Percentiles rank a stretch among this genome's conserved stretches.
Conservation (phyloP, 2,797 vertebrate species). For the Lophotriccus pileatus region DNA sequence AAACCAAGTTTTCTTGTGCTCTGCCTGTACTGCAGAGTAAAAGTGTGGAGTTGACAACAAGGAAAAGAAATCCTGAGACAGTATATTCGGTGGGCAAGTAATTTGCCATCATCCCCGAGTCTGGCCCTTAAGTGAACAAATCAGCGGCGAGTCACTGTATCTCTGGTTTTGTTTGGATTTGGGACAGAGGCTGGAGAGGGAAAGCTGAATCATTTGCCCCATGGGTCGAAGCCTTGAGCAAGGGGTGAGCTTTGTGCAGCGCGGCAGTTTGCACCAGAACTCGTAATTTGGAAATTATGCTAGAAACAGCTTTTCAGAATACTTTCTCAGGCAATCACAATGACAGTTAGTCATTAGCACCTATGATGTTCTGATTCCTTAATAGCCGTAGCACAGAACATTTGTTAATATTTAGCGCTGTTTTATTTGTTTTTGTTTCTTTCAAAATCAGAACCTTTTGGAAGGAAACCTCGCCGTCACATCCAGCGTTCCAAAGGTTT, state of each 20-base stretch:
- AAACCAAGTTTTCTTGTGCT: constrained; percentile 6
- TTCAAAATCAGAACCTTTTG: constrained; percentile 4
- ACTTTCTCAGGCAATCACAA: background rate
- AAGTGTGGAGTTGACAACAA: constrained; percentile 25
- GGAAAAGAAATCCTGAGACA: background rate
- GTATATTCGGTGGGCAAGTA: background rate
- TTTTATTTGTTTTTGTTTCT: background rate
- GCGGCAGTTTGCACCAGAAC: background rate
- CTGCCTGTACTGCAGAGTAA: background rate
- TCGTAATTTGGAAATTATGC: background rate
- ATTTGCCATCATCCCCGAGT: background rate
- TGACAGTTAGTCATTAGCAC: constrained; percentile 5
- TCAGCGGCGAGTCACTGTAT: background rate
- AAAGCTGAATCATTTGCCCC: constrained; percentile 50
- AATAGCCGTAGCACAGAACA: background rate
- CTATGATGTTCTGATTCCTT: background rate
- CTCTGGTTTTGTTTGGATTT: background rate
- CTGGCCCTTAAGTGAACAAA: background rate
- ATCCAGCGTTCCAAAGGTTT: background rate
- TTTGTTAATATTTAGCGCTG: constrained; percentile 14
- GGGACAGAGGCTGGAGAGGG: background rate
- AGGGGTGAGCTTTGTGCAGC: background rate
- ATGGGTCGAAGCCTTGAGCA: background rate
- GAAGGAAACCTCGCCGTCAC: background rate
- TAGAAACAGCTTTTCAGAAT: background rate